Percentiles rank a stretch among this genome's conserved stretches.
phyloP scores from a whole-genome alignment of 2,888 invertebrate species.

The Erynnis tages region DNA sequence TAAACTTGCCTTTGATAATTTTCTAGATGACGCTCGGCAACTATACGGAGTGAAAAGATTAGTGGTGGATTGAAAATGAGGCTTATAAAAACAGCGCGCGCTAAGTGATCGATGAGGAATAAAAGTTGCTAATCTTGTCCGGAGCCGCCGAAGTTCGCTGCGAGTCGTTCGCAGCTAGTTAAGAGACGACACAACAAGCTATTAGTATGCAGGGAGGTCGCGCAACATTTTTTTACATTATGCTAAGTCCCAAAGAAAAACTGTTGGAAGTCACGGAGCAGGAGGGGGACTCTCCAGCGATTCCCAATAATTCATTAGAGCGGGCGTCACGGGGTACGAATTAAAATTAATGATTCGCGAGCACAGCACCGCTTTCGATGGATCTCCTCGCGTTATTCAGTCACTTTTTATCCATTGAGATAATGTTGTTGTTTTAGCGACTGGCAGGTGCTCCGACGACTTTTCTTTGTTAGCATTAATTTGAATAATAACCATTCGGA shows the following conservation, averaged over 20 bases:
- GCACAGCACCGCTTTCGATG: constrained; percentile 63
- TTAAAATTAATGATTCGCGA: constrained; percentile 81
- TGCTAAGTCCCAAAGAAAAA: constrained; percentile 76
- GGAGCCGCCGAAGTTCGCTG: constrained; percentile 59
- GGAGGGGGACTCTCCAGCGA: constrained; percentile 62
- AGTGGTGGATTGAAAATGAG: constrained; percentile 55
- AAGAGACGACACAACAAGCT: constrained; percentile 73
- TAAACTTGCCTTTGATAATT: constrained; percentile 47
- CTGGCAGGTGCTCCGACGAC: constrained; percentile 61
- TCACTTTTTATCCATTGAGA: constrained; percentile 72
- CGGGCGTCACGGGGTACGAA: constrained; percentile 75
- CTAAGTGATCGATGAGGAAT: constrained; percentile 72
- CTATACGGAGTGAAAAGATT: constrained; percentile 43
- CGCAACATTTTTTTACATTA: constrained; percentile 79
- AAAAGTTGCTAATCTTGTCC: constrained; percentile 76
- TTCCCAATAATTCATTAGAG: constrained; percentile 81
- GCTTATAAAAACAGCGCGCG: constrained; percentile 55
- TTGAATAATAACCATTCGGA: constrained; percentile 25
- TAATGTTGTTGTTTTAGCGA: constrained; percentile 59
- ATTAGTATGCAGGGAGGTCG: constrained; percentile 77
- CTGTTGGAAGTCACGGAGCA: constrained; percentile 60
- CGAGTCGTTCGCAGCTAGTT: constrained; percentile 59
- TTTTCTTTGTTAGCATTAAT: constrained; percentile 56
- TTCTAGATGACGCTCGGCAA: constrained; percentile 31
- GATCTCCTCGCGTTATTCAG: constrained; percentile 69